Percentiles rank a stretch among this genome's conserved stretches.
phyloP scores from a whole-genome alignment of 2,888 invertebrate genomes.

The Volucella zonaria region DNA sequence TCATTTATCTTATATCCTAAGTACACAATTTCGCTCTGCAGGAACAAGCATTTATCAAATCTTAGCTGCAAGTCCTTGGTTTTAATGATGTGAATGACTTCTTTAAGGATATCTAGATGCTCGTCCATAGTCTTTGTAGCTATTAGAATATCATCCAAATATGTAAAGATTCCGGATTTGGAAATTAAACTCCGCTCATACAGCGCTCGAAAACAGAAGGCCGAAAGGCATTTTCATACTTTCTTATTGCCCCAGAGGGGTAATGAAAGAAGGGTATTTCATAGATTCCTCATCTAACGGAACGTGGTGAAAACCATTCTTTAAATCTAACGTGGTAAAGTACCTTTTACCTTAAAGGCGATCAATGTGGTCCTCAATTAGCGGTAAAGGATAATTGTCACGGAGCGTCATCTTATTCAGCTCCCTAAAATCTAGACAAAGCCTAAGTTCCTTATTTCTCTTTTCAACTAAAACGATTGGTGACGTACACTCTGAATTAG shows the following conservation, averaged over 20 bases:
- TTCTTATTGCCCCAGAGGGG: background rate
- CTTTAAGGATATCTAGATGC: background rate
- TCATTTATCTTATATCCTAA: no score
- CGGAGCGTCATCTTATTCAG: background rate
- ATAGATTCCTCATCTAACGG: background rate
- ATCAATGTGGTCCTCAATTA: background rate
- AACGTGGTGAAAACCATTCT: background rate
- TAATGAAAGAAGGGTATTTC: background rate
- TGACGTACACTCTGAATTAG: background rate
- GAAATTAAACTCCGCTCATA: background rate
- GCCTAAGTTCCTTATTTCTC: background rate
- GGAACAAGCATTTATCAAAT: background rate
- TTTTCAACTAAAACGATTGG: background rate
- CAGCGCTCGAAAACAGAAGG: background rate
- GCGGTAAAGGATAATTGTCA: background rate
- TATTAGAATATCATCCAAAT: no score
- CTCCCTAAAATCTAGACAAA: background rate
- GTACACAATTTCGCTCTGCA: background rate
- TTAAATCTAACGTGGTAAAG: background rate
- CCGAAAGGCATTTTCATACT: background rate
- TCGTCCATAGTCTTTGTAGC: no score
- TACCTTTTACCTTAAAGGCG: background rate
- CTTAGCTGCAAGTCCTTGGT: background rate
- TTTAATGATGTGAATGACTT: background rate
- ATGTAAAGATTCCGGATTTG: no score